phyloP scores from a whole-genome alignment of 2,888 invertebrate genomes.

The Minunthozetes semirufus region DNA sequence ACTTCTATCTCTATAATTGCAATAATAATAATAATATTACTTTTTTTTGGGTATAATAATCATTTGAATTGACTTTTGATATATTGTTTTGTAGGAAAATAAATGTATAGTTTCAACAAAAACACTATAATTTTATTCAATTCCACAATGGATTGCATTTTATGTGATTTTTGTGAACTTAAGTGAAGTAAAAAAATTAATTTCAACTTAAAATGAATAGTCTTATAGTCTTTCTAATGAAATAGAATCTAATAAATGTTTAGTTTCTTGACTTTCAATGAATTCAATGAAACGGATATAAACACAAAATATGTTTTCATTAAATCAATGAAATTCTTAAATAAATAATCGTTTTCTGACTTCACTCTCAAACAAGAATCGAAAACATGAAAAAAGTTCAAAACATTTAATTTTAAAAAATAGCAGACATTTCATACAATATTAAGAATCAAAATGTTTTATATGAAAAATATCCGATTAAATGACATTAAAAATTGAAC shows the following conservation, averaged over 20 bases:
- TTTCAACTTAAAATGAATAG: not conserved
- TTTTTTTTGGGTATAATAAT: conserved; percentile 14
- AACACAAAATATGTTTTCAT: not conserved
- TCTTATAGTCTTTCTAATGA: not conserved
- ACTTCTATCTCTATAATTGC: conserved; percentile 25
- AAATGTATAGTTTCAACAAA: conserved; percentile 20
- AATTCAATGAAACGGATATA: not conserved
- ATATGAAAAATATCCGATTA: no score
- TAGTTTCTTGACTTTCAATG: not conserved
- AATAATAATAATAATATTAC: conserved; percentile 19
- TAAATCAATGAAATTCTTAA: not conserved
- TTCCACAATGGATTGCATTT: conserved; percentile 11
- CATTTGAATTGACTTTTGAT: conserved; percentile 28
- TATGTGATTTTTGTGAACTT: conserved; percentile 8
- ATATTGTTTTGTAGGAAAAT: conserved; percentile 15
- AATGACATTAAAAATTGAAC: no score
- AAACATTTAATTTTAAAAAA: no score
- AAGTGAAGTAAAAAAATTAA: not conserved
- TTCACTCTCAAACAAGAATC: no score
- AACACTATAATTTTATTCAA: conserved; percentile 28
- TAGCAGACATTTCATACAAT: no score
- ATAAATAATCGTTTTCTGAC: not conserved
- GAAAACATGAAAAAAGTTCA: no score
- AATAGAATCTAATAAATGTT: not conserved
- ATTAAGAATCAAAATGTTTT: no score